A percentile compares a stretch with the other conserved stretches of the same genome.
Evolutionary conservation across 2,113 vertebrate genomes (phyloP).

Genomic region (Telmatochromis sp.): DNA sequence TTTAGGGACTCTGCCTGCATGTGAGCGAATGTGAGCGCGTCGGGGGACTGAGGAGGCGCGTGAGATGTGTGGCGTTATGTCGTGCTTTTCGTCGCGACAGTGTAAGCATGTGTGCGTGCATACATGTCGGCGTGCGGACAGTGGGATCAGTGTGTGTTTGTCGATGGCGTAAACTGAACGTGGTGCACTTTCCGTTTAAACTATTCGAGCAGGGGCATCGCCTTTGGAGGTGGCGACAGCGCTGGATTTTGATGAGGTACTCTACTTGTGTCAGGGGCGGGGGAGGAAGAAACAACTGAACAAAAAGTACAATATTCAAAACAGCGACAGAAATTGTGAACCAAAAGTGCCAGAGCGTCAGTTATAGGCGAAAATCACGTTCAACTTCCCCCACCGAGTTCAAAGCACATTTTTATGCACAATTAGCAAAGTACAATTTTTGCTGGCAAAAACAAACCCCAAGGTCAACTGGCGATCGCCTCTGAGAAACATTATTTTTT

Average conservation of each 20-base stretch:
- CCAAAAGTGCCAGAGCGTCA: constrained; percentile 19
- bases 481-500: constrained; percentile 50
- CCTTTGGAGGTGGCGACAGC: constrained; percentile 38
- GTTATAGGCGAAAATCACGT: constrained; percentile 50
- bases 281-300: constrained; percentile 28
- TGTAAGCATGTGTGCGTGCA: not conserved
- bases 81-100: not conserved
- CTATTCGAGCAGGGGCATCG: constrained; percentile 27
- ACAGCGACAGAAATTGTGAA: constrained; percentile 20
- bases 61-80: not conserved
- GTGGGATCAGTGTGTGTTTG: not conserved
- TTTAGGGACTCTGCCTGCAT: constrained; percentile 59
- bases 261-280: not conserved
- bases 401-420: constrained; percentile 61
- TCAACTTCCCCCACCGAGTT: constrained; percentile 53
- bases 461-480: constrained; percentile 54
- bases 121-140: not conserved
- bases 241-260: constrained; percentile 18
- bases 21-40: constrained; percentile 14
- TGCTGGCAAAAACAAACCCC: constrained; percentile 36
- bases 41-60: not conserved
- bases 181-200: constrained; percentile 26
- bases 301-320: constrained; percentile 33
- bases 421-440: constrained; percentile 64
- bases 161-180: constrained; percentile 17